Evolutionary conservation across 2,113 vertebrate species (phyloP).

Genomic region (Silurus meridionalis): DNA sequence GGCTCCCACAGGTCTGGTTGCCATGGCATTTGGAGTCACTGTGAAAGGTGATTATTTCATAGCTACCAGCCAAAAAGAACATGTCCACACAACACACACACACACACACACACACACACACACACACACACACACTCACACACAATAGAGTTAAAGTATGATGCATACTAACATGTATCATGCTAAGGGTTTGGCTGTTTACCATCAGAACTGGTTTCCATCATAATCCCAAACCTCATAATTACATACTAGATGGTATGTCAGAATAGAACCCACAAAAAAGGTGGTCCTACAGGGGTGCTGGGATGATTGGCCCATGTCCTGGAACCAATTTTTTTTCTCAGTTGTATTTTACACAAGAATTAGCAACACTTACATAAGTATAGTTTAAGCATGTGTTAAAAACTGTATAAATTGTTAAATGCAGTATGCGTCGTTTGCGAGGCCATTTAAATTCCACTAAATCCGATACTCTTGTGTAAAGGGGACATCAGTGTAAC

Average conservation of each 20-base stretch:
- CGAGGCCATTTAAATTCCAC: not conserved
- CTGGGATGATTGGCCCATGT: not conserved
- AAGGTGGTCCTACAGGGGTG: not conserved
- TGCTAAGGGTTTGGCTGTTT: not conserved
- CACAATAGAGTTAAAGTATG: not conserved
- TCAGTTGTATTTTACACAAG: not conserved
- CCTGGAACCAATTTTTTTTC: not conserved
- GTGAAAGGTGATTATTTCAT: constrained; percentile 78
- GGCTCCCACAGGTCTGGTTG: constrained; percentile 64
- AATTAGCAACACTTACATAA: not conserved
- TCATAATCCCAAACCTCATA: not conserved
- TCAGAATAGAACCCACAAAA: not conserved
- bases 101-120: not conserved
- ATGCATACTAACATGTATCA: not conserved
- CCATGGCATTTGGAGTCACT: constrained; percentile 64
- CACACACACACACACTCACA: not conserved
- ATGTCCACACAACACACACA: not conserved
- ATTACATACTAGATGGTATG: not conserved
- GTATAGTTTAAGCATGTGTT: not conserved
- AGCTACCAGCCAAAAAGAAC: constrained; percentile 68
- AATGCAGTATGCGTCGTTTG: not conserved
- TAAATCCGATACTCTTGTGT: not conserved
- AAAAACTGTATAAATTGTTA: not conserved
- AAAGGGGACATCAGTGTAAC: not conserved
- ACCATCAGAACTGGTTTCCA: not conserved